phyloP scores from a whole-genome alignment of 1,140 invertebrate species.

The Drosophila dunni region DNA sequence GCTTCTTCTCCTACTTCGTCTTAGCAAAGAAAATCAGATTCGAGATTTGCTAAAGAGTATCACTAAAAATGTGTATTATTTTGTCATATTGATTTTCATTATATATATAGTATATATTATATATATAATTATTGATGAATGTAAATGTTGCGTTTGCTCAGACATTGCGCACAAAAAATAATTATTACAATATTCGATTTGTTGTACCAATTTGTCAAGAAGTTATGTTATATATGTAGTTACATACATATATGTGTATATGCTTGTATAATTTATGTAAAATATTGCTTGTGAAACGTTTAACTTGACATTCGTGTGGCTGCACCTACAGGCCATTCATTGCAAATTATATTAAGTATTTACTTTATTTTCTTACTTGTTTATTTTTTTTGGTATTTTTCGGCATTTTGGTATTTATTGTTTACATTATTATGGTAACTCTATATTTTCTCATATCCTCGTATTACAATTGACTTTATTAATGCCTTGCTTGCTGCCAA shows the following conservation, averaged over 20 bases:
- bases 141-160: slow-evolving; percentile 37
- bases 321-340: slow-evolving; percentile 35
- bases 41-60: slow-evolving; percentile 64
- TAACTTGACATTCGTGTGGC: slow-evolving; percentile 74
- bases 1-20: slow-evolving; percentile 6
- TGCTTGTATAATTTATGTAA: slow-evolving; percentile 68
- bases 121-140: slow-evolving; percentile 21
- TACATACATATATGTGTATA: slow-evolving; percentile 47
- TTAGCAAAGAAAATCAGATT: slow-evolving; percentile 16
- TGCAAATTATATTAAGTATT: slow-evolving; percentile 25
- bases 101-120: slow-evolving; percentile 25
- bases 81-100: slow-evolving; percentile 7
- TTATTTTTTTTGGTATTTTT: slow-evolving; percentile 8
- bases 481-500: slow-evolving; percentile 44
- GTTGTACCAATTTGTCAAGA: slow-evolving; percentile 31
- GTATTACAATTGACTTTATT: slow-evolving; percentile 71
- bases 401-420: slow-evolving; percentile 27
- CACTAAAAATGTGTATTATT: slow-evolving; percentile 60
- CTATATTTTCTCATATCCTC: slow-evolving; percentile 26
- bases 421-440: slow-evolving; percentile 24
- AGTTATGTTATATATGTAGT: slow-evolving; percentile 19
- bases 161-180: slow-evolving; percentile 34
- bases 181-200: slow-evolving; percentile 34
- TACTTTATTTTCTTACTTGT: slow-evolving; percentile 3
- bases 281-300: slow-evolving; percentile 82